Conservation (phyloP, 2,113 vertebrate genomes). For the Phylloscopus trochiloides region DNA sequence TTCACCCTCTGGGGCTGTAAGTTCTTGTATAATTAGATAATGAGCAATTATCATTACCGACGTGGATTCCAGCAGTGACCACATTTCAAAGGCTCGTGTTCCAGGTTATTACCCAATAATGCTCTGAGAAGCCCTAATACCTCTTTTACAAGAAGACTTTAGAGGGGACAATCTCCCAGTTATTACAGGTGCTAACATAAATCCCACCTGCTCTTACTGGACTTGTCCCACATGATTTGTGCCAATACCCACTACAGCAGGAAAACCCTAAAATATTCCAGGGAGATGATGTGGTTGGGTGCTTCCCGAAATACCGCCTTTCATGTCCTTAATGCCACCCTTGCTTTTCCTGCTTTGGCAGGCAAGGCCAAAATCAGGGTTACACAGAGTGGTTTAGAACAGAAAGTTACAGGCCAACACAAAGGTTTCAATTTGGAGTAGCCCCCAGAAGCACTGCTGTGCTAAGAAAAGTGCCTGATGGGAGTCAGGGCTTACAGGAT, state of each 20-base stretch:
- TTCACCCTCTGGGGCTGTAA: not conserved
- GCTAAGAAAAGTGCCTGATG: not conserved
- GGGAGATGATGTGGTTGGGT: not conserved
- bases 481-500: conserved; percentile 24
- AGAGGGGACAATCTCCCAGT: not conserved
- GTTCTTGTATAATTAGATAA: conserved; percentile 38
- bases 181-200: not conserved
- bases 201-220: not conserved
- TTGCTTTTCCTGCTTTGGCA: not conserved
- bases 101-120: not conserved
- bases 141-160: not conserved
- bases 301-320: not conserved
- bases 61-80: not conserved
- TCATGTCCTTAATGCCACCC: conserved; percentile 6
- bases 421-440: not conserved
- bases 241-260: not conserved
- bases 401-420: not conserved
- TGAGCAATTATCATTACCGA: not conserved
- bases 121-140: not conserved
- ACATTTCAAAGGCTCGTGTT: not conserved
- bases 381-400: not conserved
- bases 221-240: not conserved
- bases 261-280: not conserved
- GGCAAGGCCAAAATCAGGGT: not conserved
- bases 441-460: not conserved